phyloP scores from a whole-genome alignment of 2,113 vertebrate genomes.

The Platichthys stellatus region DNA sequence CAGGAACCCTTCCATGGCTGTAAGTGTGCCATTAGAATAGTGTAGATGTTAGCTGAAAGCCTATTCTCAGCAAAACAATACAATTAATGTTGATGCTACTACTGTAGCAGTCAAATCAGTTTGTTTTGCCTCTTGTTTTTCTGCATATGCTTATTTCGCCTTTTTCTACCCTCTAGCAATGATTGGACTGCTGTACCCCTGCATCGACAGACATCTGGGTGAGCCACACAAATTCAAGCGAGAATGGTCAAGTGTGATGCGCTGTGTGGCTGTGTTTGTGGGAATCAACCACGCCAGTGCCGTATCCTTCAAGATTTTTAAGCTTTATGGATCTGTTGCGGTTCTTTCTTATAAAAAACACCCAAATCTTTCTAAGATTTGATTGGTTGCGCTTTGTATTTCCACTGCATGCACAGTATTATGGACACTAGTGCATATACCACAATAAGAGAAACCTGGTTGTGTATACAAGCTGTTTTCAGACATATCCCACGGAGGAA shows the following conservation, averaged over 20 bases:
- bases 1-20: background rate
- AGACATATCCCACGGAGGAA: too few relatives aligned
- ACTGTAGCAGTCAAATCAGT: background rate
- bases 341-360: background rate
- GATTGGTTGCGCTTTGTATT: background rate
- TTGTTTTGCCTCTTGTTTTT: background rate
- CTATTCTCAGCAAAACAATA: slow-evolving; percentile 1
- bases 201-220: slow-evolving; percentile 92
- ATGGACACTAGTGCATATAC: too few relatives aligned
- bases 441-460: too few relatives aligned
- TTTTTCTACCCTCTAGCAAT: slow-evolving; percentile 80
- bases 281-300: slow-evolving; percentile 98
- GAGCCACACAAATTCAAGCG: slow-evolving; percentile 96
- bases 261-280: slow-evolving; percentile 97
- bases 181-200: slow-evolving; percentile 95
- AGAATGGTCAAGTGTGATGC: slow-evolving; percentile 98
- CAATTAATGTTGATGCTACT: background rate
- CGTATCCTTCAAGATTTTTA: slow-evolving; percentile 87
- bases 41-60: background rate
- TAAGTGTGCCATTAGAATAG: background rate
- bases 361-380: background rate
- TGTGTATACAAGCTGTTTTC: too few relatives aligned
- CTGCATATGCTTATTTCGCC: background rate
- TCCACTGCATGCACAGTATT: too few relatives aligned
- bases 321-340: background rate